These are phyloP conservation scores for Rhagoletis pomonella DNA, from an alignment of 1,140 invertebrate species.

Conservation along the genomic window DNA sequence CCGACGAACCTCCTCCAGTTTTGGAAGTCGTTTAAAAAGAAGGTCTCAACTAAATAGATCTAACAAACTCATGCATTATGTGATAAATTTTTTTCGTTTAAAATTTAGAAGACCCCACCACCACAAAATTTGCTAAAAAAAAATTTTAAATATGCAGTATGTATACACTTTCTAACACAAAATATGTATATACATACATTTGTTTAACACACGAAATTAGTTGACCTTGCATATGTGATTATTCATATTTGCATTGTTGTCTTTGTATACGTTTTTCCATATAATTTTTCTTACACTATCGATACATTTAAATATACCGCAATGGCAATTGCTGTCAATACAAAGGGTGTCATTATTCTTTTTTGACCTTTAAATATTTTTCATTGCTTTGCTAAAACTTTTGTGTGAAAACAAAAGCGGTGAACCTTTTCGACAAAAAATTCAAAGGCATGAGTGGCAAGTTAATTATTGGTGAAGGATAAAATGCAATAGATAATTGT, in stretches of 20 bases:
- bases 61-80: no score
- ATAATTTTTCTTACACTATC: neutral
- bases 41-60: no score
- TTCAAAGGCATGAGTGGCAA: neutral
- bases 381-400: neutral
- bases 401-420: neutral
- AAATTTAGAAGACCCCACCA: no score
- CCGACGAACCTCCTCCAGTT: no score
- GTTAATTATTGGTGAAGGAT: neutral
- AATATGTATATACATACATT: no score
- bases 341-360: slow-evolving; percentile 15
- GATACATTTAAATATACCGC: neutral
- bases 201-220: no score
- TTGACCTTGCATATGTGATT: no score
- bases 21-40: no score
- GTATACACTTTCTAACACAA: no score
- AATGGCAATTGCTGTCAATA: neutral
- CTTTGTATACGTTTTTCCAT: neutral
- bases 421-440: neutral
- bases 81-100: no score
- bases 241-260: neutral
- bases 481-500: neutral
- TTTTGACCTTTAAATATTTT: neutral
- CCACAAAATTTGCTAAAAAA: no score
- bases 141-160: no score